Evolutionary conservation across 2,888 invertebrate genomes (phyloP), one percentile per base, ranked within the genome.

Genomic region (Nomada goodeniana): DNA sequence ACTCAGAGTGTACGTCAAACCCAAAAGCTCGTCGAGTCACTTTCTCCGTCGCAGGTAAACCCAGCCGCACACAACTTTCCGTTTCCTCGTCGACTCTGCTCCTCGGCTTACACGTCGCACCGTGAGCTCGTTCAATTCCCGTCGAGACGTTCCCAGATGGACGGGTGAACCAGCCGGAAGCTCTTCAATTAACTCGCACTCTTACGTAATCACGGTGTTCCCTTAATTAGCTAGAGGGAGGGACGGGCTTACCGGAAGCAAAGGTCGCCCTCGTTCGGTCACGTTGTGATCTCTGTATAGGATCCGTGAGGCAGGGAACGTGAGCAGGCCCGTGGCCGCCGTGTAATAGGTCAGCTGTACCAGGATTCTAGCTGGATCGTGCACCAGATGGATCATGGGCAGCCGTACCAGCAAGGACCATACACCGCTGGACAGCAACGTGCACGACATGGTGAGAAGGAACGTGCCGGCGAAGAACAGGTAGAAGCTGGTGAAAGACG

Each of bases 251-350:
- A 87, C 85, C 85, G 76, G 80, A 1, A 83, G 55, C 47, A 80
- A 57, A 60, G 77, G 60, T 29, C 77, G 85, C 11, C n/a, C 76
- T 20, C 18, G 53, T 20, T 53, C 57, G n/a, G 79, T 87, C 82
- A 82, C 83, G 83, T 90, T 89, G 82, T 87, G 84, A 52, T 76
- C 76, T 23, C 80, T 81, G 84, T 86, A 88, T 76, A 86, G 75
- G 85, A 88, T 83, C 78, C 88, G 88, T 82, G 88, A 89, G 77
- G 84, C 82, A 59, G 83, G 82, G 71, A 88, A 85, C 79, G 88
- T 86, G 83, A 85, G 80, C 42, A 76, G 70, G 36, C 78, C 84
- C 9, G 70, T 76, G 69, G 72, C 81, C 29, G 84, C 80, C 78
- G 84, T 77, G 78, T 85, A 85, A 83, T 82, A 77, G 69, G 82